Conservation (phyloP, 1,140 invertebrate genomes). For the Glomeris maerens region DNA sequence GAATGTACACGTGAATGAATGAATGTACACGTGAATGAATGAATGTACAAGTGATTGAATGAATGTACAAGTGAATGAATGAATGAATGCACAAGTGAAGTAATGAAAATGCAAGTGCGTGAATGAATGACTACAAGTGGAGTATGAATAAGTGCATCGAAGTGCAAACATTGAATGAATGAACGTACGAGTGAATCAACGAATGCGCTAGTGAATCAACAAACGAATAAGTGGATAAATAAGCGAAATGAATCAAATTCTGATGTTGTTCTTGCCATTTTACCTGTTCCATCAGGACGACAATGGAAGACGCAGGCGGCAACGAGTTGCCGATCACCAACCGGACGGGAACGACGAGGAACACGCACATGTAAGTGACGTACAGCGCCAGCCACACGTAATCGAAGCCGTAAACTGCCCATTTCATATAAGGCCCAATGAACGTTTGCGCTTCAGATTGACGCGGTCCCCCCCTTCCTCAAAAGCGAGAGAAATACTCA, state of each 20-base stretch:
- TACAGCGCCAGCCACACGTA: constrained; percentile 26
- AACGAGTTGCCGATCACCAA: constrained; percentile 37
- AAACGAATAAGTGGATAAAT: no score
- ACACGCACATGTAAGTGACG: constrained; percentile 27
- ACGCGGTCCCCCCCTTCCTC: background rate
- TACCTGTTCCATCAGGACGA: constrained; percentile 46
- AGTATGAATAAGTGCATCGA: background rate
- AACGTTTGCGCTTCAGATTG: constrained; percentile 26
- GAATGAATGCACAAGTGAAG: constrained; percentile 52
- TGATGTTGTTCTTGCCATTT: background rate
- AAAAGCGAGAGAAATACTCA: constrained; percentile 1
- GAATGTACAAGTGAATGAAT: no score
- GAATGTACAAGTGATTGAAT: no score
- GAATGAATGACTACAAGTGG: constrained; percentile 20
- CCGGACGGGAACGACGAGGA: constrained; percentile 37
- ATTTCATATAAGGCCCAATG: constrained; percentile 15
- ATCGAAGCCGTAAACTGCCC: constrained; percentile 20
- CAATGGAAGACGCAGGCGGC: constrained; percentile 41
- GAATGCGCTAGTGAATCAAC: background rate
- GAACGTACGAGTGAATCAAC: background rate
- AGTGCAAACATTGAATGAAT: background rate
- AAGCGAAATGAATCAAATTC: no score
- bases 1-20: no score
- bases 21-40: no score
- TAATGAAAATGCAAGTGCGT: no score